Evolutionary conservation across 1,140 invertebrate species (phyloP).

Genomic region (Phenacoccus solenopsis): DNA sequence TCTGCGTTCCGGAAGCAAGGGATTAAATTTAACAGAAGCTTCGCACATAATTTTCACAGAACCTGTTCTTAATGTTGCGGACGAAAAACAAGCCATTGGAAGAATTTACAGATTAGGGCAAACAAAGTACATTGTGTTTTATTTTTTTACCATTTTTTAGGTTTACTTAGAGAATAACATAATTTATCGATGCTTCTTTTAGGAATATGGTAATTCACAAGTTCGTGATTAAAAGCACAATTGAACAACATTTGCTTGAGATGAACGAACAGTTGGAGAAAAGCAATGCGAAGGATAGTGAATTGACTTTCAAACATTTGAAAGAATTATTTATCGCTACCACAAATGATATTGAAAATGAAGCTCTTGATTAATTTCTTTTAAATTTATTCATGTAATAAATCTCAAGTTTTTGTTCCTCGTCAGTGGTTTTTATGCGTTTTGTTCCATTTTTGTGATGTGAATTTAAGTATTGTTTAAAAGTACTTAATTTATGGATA

Average conservation of each 20-base stretch:
- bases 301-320: slow-evolving; percentile 24
- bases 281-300: slow-evolving; percentile 23
- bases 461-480: no score
- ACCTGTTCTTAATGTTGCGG: slow-evolving; percentile 56
- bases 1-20: slow-evolving; percentile 54
- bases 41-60: slow-evolving; percentile 65
- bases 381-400: no score
- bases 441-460: no score
- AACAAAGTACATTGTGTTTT: slow-evolving; percentile 47
- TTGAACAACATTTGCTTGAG: slow-evolving; percentile 50
- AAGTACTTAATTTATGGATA: no score
- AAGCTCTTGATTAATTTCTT: no score
- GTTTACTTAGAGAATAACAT: neutral
- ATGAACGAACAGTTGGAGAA: slow-evolving; percentile 22
- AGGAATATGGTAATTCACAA: slow-evolving; percentile 49
- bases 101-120: slow-evolving; percentile 68
- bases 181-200: neutral
- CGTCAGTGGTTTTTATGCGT: no score
- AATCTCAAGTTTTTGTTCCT: no score
- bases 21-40: slow-evolving; percentile 66
- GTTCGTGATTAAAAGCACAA: slow-evolving; percentile 51
- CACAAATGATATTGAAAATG: neutral
- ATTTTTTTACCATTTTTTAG: neutral
- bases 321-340: slow-evolving; percentile 23
- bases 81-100: slow-evolving; percentile 65